Percentiles rank a stretch among this genome's conserved stretches.
These are phyloP conservation scores for Typhlichthys subterraneus DNA, from an alignment of 2,797 vertebrate genomes.

Conservation along the genomic window DNA sequence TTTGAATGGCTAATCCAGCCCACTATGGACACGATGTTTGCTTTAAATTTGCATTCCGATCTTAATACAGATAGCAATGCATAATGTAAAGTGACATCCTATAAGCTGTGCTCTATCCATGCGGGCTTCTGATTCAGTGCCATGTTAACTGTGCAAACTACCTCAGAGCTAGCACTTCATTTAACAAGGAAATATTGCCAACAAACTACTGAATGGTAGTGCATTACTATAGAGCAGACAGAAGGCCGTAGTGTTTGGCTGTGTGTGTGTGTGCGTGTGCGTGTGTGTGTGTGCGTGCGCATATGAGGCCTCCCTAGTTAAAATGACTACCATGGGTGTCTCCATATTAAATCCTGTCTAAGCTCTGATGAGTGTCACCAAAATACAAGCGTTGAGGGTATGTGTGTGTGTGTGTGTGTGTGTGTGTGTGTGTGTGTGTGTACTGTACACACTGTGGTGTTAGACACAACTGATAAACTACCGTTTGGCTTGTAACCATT, in stretches of 20 bases:
- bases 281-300: neutral
- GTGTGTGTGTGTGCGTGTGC: constrained; percentile 1
- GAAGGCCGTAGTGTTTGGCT: no score
- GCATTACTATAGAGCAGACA: constrained; percentile 3
- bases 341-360: constrained; percentile 58
- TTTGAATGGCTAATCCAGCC: no score
- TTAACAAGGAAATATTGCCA: no score
- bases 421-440: constrained; percentile 5
- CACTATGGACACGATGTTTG: no score
- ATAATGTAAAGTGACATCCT: no score
- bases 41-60: no score
- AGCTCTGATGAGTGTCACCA: constrained; percentile 62
- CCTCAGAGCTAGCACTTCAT: no score
- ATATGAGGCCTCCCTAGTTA: constrained; percentile 20
- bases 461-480: constrained; percentile 41
- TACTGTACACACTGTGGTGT: constrained; percentile 40
- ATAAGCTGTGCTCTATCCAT: no score
- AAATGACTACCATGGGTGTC: constrained; percentile 43
- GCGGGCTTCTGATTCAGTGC: no score
- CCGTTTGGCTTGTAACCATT: constrained; percentile 46
- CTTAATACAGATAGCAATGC: no score
- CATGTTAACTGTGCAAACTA: no score
- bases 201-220: neutral
- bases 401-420: constrained; percentile 11
- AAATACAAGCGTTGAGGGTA: constrained; percentile 19